Evolutionary conservation across 2,113 vertebrate species (phyloP).

Genomic region (Thalassarche chlororhynchos): DNA sequence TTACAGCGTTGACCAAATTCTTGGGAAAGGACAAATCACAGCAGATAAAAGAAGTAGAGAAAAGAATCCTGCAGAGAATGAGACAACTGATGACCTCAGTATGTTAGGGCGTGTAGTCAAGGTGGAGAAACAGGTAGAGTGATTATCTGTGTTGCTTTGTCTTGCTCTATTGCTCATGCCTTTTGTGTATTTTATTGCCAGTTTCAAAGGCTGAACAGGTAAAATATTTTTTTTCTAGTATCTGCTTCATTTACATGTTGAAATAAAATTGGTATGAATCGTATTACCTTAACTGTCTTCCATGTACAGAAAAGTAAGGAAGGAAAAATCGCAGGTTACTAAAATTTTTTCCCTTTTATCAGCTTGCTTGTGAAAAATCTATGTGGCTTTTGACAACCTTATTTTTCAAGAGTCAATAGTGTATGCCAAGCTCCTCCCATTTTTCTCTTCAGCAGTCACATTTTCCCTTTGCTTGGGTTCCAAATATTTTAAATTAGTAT

Average conservation of each 20-base stretch:
- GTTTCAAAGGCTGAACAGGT: neutral
- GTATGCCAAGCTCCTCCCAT: neutral
- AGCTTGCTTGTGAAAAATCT: neutral
- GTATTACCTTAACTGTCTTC: neutral
- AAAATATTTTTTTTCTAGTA: neutral
- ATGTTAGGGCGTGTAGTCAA: constrained; percentile 97
- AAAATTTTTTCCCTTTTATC: neutral
- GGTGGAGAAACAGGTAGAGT: constrained; percentile 94
- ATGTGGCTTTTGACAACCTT: neutral
- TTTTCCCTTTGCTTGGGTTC: neutral
- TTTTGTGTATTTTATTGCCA: neutral
- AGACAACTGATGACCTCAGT: constrained; percentile 91
- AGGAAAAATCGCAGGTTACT: neutral
- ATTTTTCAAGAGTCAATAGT: neutral
- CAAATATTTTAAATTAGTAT: neutral
- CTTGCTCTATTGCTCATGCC: neutral
- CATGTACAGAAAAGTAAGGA: neutral
- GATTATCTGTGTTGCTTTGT: neutral
- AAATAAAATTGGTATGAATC: neutral
- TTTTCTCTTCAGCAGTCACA: neutral
- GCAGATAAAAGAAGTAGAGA: constrained; percentile 94
- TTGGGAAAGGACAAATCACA: constrained; percentile 94
- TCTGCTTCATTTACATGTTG: neutral
- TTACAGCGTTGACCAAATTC: constrained; percentile 94
- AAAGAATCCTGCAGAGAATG: constrained; percentile 90